Evolutionary conservation across 2,113 vertebrate genomes (phyloP).

Genomic region (Eulemur rufifrons): DNA sequence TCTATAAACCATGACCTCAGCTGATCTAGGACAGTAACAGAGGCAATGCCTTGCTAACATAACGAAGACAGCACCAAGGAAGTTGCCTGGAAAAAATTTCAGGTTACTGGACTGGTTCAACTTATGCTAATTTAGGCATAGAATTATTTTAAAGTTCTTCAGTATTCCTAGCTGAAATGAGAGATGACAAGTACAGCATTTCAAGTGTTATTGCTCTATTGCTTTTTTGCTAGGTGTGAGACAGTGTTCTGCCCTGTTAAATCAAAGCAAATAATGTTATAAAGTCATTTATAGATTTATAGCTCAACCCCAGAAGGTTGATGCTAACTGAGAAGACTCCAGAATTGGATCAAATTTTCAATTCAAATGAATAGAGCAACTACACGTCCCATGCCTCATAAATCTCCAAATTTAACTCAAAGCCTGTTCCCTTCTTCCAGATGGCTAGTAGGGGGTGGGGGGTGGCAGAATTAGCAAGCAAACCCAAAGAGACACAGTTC

Average conservation of each 20-base stretch:
- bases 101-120: not conserved
- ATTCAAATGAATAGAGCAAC: constrained; percentile 75
- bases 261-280: constrained; percentile 66
- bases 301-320: constrained; percentile 58
- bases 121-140: not conserved
- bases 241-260: constrained; percentile 50
- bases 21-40: constrained; percentile 6
- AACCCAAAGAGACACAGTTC: constrained; percentile 44
- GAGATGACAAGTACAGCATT: constrained; percentile 7
- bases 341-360: constrained; percentile 77
- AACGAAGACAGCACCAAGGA: not conserved
- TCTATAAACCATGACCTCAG: constrained; percentile 1
- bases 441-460: constrained; percentile 43
- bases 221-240: constrained; percentile 58
- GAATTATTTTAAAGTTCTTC: constrained; percentile 33
- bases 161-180: constrained; percentile 29
- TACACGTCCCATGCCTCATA: constrained; percentile 57
- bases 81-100: not conserved
- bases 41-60: not conserved
- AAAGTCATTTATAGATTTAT: constrained; percentile 65
- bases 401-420: constrained; percentile 74
- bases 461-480: constrained; percentile 61
- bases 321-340: constrained; percentile 59
- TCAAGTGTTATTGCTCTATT: constrained; percentile 12
- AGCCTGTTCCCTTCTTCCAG: constrained; percentile 71